These are phyloP conservation scores for Caenorhabditis wallacei DNA, from an alignment of 2,888 invertebrate genomes.

Conservation along the genomic window DNA sequence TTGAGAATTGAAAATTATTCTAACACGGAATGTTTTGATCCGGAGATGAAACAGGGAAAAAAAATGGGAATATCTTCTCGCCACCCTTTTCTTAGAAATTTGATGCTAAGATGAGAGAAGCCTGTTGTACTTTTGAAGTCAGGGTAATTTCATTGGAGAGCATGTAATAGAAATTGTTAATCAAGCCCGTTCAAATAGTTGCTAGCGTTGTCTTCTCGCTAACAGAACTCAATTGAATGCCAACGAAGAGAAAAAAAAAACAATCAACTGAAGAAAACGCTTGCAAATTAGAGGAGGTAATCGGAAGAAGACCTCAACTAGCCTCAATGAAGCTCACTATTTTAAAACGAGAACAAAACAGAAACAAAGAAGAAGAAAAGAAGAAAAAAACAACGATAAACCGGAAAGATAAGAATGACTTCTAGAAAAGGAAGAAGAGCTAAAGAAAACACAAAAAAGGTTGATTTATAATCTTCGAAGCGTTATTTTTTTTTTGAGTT, in stretches of 20 bases:
- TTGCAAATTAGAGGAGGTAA: constrained; percentile 43
- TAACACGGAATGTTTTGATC: constrained; percentile 38
- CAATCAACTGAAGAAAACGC: constrained; percentile 20
- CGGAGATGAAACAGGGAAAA: not conserved
- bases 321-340: not conserved
- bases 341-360: not conserved
- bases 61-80: constrained; percentile 3
- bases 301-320: constrained; percentile 3
- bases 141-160: constrained; percentile 1
- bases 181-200: constrained; percentile 27
- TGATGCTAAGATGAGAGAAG: not conserved
- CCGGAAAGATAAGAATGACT: constrained; percentile 29
- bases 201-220: not conserved
- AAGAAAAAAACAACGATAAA: constrained; percentile 3
- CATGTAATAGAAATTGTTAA: not conserved
- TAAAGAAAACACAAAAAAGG: constrained; percentile 25
- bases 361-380: not conserved
- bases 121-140: constrained; percentile 23
- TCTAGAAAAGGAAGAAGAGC: constrained; percentile 21
- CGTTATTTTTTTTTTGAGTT: constrained; percentile 11
- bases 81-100: constrained; percentile 5
- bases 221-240: not conserved
- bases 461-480: constrained; percentile 31
- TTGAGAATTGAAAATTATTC: constrained; percentile 46
- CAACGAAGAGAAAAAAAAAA: constrained; percentile 13